Evolutionary conservation across 2,797 vertebrate species (phyloP), one percentile per base, ranked within the genome.

Genomic region (Dromococcyx pavoninus): DNA sequence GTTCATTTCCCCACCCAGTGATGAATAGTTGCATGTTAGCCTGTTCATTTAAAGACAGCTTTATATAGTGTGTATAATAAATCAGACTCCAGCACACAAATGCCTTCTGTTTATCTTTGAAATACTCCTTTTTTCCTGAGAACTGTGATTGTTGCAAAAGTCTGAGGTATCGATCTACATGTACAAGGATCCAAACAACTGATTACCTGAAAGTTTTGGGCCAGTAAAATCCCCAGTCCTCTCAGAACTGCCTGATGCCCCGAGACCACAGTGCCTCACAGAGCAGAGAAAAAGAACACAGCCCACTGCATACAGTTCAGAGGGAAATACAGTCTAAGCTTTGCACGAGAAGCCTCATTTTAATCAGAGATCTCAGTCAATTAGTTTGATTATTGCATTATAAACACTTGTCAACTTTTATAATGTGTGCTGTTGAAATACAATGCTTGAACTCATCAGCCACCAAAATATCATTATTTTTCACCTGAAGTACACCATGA

Each of bases 31-130:
- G 97, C 98, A 98, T 97, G 98, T 98, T 96, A 97, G 97, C 97
- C 98, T 98, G 98, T 98, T 98, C 98, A 98, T 98, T 98, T 98
- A 98, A 98, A 98, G 97, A 98, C 97, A 98, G 97, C 97, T 98
- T 98, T 98, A 97, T 98, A 97, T 96, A 97, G 80, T 74, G 96
- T 98, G 97, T 98, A 98, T 98, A 98, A 99, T 98, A 98, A 98
- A 98, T 97, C 98, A 97, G 98, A 98, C 46, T 62, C 44, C 76
- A 61, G 88, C 58, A 93, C 74, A 93, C 32, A 91, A 95, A 95
- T 94, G 81, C 44, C 53, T 94, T 93, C 86, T 90, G 79, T 94
- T 96, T 94, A 96, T 89, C 78, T 94, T 87, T 70, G 66, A 95
- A 86, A 87, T 46, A 39, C 35, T 18, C 24, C 28, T 50, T 27